Conservation (phyloP, 2,888 invertebrate genomes). For the Tipula lateralis region DNA sequence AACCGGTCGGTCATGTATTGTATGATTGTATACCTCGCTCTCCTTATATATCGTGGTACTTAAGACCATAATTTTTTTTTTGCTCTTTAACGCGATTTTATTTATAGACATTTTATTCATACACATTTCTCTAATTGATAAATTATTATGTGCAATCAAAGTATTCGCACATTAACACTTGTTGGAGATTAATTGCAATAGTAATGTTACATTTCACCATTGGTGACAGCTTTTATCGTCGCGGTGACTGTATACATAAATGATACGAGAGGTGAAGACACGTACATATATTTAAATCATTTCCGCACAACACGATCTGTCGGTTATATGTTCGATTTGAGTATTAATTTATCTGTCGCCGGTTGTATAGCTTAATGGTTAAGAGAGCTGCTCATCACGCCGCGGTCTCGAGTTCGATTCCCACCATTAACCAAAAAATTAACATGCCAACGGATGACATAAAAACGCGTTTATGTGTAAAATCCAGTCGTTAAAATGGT, state of each 20-base stretch:
- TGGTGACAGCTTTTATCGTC: neutral
- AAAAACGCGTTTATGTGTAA: no score
- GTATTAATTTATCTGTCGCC: no score
- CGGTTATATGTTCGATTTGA: neutral
- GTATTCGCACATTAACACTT: conserved; percentile 4
- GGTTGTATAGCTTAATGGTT: no score
- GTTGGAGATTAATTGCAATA: neutral
- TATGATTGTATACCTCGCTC: no score
- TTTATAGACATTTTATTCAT: neutral
- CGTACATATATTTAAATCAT: neutral
- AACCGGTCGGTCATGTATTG: neutral
- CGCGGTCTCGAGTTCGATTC: no score
- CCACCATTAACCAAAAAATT: no score
- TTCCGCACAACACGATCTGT: neutral
- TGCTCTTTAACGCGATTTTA: neutral
- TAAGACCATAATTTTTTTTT: neutral
- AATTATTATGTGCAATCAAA: neutral
- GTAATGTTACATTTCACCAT: neutral
- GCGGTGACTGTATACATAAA: neutral
- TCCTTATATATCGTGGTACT: neutral
- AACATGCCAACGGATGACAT: no score
- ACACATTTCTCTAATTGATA: neutral
- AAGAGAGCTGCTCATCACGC: no score
- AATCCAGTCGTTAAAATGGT: no score
- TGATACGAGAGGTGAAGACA: neutral